These are phyloP conservation scores for Labeo calbasu DNA, from an alignment of 2,797 vertebrate species.

Conservation along the genomic window DNA sequence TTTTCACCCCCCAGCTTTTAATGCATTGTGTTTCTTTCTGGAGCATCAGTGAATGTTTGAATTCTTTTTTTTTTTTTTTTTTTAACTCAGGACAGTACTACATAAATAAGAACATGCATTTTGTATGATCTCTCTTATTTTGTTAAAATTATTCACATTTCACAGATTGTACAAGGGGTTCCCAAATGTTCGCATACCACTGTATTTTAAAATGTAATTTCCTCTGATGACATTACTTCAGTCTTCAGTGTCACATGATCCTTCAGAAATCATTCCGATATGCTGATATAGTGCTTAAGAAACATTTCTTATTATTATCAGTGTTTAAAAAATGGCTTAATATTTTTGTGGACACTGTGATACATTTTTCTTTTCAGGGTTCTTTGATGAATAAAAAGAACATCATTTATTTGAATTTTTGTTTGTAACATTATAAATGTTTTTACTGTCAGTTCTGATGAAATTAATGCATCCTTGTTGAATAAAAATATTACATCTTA, in stretches of 20 bases:
- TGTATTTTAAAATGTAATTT: neutral
- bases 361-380: neutral
- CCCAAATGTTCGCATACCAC: too few species aligned
- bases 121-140: too few species aligned
- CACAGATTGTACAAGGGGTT: too few species aligned
- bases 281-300: neutral
- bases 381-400: neutral
- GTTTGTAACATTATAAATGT: neutral
- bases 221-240: neutral
- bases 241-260: neutral
- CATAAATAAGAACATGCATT: too few species aligned
- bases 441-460: neutral
- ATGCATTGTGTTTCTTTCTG: too few species aligned
- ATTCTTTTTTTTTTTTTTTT: too few species aligned
- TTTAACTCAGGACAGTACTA: too few species aligned
- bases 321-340: neutral
- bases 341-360: neutral
- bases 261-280: neutral
- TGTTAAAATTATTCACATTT: too few species aligned
- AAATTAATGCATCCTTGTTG: neutral
- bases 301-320: too few species aligned
- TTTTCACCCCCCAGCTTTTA: too few species aligned
- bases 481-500: neutral
- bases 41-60: too few species aligned
- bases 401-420: neutral